Conservation (phyloP, 1,140 invertebrate species). For the Cataglyphis hispanica region DNA sequence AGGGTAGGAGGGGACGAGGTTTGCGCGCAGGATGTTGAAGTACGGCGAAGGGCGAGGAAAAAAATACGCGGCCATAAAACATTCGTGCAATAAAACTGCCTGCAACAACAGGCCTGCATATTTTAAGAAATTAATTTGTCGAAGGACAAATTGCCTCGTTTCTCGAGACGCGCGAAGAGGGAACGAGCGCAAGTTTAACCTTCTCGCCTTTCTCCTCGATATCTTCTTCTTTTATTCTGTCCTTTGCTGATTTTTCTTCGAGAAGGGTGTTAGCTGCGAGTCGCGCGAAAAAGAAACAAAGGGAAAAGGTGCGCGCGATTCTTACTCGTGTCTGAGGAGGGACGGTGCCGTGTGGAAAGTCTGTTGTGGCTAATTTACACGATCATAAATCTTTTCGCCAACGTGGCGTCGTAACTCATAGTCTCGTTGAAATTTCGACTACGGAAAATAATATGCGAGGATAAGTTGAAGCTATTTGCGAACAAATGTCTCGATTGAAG, state of each 20-base stretch:
- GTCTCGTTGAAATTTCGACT: constrained; percentile 39
- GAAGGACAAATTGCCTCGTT: constrained; percentile 80
- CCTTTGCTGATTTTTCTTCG: background rate
- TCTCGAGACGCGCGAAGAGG: constrained; percentile 54
- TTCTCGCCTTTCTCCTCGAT: constrained; percentile 15
- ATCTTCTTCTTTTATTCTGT: constrained; percentile 26
- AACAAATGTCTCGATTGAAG: background rate
- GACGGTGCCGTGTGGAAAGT: constrained; percentile 63
- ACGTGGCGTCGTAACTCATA: constrained; percentile 20
- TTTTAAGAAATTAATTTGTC: constrained; percentile 83
- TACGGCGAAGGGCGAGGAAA: constrained; percentile 59
- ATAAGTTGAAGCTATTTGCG: constrained; percentile 4
- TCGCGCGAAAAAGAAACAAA: constrained; percentile 5
- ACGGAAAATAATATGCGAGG: constrained; percentile 62
- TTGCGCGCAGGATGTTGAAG: constrained; percentile 32
- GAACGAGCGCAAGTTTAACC: constrained; percentile 51
- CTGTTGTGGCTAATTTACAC: constrained; percentile 78
- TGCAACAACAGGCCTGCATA: constrained; percentile 71
- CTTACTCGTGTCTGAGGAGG: constrained; percentile 21
- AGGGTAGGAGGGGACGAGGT: background rate
- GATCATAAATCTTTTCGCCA: constrained; percentile 74
- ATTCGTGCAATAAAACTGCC: constrained; percentile 78
- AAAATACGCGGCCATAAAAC: constrained; percentile 73
- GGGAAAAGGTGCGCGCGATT: constrained; percentile 27
- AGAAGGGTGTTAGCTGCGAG: constrained; percentile 20